These are phyloP conservation scores for Drosophila simulans DNA, from an alignment of 1,140 invertebrate species.

Conservation along the genomic window DNA sequence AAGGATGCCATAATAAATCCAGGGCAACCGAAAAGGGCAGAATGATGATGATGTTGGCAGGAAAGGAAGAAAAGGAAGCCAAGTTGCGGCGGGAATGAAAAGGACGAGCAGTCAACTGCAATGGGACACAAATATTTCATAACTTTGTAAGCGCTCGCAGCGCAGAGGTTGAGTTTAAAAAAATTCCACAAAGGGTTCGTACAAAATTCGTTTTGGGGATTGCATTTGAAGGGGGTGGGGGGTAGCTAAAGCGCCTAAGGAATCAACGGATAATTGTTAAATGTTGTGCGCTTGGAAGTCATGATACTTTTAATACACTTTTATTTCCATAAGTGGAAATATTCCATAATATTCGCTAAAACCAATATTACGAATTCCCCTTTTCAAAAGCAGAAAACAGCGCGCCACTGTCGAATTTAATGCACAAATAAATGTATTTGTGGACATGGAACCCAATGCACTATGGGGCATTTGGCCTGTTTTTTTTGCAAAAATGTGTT, in stretches of 20 bases:
- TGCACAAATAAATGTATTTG: constrained; percentile 21
- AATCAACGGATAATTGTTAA: background rate
- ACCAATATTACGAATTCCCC: background rate
- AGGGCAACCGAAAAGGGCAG: constrained; percentile 9
- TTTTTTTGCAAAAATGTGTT: no score
- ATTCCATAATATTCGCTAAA: no score
- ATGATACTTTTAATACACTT: no score
- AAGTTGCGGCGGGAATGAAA: background rate
- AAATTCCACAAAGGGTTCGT: background rate
- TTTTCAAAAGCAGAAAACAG: background rate
- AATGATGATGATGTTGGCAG: background rate
- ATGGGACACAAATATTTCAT: constrained; percentile 52
- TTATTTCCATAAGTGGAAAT: no score
- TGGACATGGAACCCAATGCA: constrained; percentile 14
- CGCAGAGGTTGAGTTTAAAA: background rate
- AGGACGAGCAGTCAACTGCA: constrained; percentile 43
- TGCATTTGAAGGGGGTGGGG: background rate
- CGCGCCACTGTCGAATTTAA: constrained; percentile 13
- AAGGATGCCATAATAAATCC: constrained; percentile 55
- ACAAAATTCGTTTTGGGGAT: no score
- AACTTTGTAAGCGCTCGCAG: constrained; percentile 20
- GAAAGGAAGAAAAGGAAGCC: background rate
- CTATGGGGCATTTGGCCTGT: no score
- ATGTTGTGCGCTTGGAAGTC: background rate
- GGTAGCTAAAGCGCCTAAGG: background rate